Conservation (phyloP, 2,888 invertebrate species). For the Pinctada fucata region DNA sequence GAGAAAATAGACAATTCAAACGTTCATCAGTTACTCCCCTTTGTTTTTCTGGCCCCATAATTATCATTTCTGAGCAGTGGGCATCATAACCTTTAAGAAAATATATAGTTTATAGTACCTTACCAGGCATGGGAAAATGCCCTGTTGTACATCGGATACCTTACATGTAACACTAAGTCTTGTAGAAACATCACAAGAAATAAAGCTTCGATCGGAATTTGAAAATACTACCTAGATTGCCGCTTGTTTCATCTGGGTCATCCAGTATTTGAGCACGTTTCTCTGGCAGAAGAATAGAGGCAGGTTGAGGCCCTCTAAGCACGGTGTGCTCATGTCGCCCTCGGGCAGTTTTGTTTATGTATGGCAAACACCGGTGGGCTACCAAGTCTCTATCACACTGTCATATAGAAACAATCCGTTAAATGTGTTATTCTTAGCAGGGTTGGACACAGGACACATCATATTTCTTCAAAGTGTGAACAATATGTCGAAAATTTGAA, state of each 20-base stretch:
- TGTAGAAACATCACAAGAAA: too few relatives aligned
- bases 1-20: too few relatives aligned
- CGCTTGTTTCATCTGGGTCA: conserved; percentile 16
- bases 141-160: not conserved
- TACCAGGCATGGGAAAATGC: too few relatives aligned
- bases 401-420: not conserved
- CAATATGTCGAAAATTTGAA: too few relatives aligned
- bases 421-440: too few relatives aligned
- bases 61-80: too few relatives aligned
- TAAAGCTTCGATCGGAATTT: too few relatives aligned
- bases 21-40: too few relatives aligned
- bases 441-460: not conserved
- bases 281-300: conserved; percentile 35
- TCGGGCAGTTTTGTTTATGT: conserved; percentile 39
- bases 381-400: conserved; percentile 65
- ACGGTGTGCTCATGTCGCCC: conserved; percentile 24
- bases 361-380: conserved; percentile 64
- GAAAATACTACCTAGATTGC: conserved; percentile 35
- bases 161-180: not conserved
- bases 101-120: too few relatives aligned
- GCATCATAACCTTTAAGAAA: too few relatives aligned
- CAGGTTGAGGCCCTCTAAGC: conserved; percentile 29
- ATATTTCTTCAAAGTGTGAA: too few relatives aligned
- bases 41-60: too few relatives aligned
- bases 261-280: conserved; percentile 24